Base-by-base conservation (phyloP, 2,113 vertebrate genomes). In the Ictalurus furcatus region DNA sequence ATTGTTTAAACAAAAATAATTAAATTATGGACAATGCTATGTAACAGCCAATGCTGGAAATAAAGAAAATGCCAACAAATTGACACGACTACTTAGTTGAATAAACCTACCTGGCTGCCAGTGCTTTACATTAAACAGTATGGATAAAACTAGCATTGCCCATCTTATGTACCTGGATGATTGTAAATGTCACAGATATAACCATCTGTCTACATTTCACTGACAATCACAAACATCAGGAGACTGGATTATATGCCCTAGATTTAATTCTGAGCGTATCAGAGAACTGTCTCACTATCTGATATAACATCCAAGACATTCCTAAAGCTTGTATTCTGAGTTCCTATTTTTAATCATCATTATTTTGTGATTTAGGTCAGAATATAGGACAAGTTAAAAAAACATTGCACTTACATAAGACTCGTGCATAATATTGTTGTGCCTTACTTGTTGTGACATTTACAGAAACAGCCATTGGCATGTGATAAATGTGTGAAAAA, bases 281-380 rank as follows among this genome's bases (percentile, higher is more conserved):
- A 54, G 52, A 80, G 52, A 13, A 40, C 63, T 73, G 58, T 65
- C 80, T 34, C 17, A 63, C 19, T 28, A 58, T 85, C 28, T 86
- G 79, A 61, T 19, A n/a, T 17, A 76, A 48, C 61, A 58, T 89
- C 86, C 52, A 83, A 21, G 65, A 63, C 73, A 83, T 25, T 87
- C 16, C n/a, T 81, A 34, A 78, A 63, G 85, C 74, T 52, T 83
- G 65, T 7, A 58, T 88, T 37, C 65, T 59, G 59, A 58, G 52
- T 82, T 34, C 58, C 85, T 74, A 86, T 87, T 92, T 90, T 88
- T 78, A 84, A 88, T 90, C 87, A 74, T 86, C 69, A 79, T 89
- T 79, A 88, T 90, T 86, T 89, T 67, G 87, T 86, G 84, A 92
- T 92, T 88, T 92, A 90, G 92, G 92, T 91, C 92, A 92, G 58